Percentiles rank a stretch among this genome's conserved stretches.
Evolutionary conservation across 2,797 vertebrate species (phyloP).

Genomic region (Acrocephalus scirpaceus): DNA sequence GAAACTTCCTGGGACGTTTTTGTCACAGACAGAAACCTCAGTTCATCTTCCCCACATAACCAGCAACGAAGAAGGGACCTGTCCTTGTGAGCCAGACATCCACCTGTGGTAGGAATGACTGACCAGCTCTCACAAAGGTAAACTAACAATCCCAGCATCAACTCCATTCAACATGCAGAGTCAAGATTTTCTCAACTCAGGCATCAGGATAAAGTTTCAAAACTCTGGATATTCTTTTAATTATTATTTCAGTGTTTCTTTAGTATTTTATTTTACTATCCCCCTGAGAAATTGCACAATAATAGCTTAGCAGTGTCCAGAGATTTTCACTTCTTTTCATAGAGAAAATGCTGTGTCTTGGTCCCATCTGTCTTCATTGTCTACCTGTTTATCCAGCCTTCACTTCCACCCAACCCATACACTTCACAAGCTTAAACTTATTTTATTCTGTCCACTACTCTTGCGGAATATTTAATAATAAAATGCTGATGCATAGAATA

Average conservation of each 20-base stretch:
- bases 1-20: not conserved
- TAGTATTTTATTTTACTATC: not conserved
- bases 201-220: not conserved
- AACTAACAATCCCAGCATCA: not conserved
- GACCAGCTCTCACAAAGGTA: not conserved
- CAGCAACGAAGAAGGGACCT: not conserved
- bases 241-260: not conserved
- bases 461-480: not conserved
- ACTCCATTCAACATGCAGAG: not conserved
- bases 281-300: not conserved
- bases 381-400: not conserved
- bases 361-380: not conserved
- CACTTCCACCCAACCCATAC: not conserved
- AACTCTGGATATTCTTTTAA: not conserved
- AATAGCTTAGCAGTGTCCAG: not conserved
- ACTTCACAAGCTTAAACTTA: not conserved
- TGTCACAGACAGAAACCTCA: not conserved
- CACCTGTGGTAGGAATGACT: fast-evolving
- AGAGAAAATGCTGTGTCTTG: not conserved
- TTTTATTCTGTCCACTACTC: not conserved
- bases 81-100: not conserved
- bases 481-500: not conserved
- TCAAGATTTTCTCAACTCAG: not conserved
- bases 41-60: not conserved
- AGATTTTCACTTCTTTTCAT: not conserved